Percentiles rank a stretch among this genome's conserved stretches.
Evolutionary conservation across 1,140 invertebrate genomes (phyloP).

Genomic region (Orussus abietinus): DNA sequence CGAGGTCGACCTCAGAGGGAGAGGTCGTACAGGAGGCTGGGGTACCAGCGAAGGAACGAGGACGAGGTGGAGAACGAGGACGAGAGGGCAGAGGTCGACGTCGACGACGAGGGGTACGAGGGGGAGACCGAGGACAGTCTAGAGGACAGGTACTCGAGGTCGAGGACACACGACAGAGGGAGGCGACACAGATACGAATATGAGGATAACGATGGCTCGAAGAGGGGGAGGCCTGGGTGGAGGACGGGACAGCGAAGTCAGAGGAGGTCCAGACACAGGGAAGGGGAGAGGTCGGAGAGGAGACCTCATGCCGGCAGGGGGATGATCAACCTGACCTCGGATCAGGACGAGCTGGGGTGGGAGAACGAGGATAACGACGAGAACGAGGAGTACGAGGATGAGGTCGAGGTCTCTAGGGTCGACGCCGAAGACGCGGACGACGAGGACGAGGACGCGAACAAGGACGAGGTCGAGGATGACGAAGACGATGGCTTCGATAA

Average conservation of each 20-base stretch:
- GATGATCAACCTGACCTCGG: slow-evolving; percentile 10
- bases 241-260: background rate
- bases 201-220: too few species aligned
- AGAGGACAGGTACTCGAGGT: too few species aligned
- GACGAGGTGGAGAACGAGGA: slow-evolving; percentile 15
- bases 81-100: slow-evolving; percentile 12
- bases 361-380: slow-evolving; percentile 24
- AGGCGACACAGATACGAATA: slow-evolving; percentile 19
- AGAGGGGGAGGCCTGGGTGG: background rate
- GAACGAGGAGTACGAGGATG: slow-evolving; percentile 18
- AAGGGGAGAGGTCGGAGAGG: background rate
- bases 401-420: background rate
- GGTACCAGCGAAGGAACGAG: too few species aligned
- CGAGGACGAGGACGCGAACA: slow-evolving; percentile 26
- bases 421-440: slow-evolving; percentile 17
- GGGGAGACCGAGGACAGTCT: background rate
- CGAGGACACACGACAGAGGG: background rate
- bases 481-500: slow-evolving; percentile 10
- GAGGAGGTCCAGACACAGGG: background rate
- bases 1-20: too few species aligned
- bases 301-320: slow-evolving; percentile 9
- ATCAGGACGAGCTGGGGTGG: slow-evolving; percentile 29
- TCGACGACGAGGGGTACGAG: slow-evolving; percentile 16
- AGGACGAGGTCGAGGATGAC: slow-evolving; percentile 18
- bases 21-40: too few species aligned